Conservation (phyloP, 2,113 vertebrate species). For the Indri indri region DNA sequence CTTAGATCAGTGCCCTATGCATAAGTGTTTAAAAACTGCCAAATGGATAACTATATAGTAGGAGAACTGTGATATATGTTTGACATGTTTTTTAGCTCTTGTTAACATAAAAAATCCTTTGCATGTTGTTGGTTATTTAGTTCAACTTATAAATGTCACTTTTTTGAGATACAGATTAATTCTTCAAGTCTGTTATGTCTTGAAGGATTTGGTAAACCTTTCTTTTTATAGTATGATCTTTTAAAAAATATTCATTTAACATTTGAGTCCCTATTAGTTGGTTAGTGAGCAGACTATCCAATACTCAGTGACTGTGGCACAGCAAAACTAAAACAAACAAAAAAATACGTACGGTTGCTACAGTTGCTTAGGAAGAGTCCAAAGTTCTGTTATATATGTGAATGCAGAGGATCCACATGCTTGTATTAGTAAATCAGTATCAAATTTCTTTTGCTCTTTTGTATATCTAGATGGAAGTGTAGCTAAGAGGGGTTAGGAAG, state of each 20-base stretch:
- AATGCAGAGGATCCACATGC: not conserved
- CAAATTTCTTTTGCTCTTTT: not conserved
- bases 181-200: not conserved
- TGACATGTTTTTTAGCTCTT: constrained; percentile 29
- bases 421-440: not conserved
- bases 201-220: not conserved
- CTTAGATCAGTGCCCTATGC: not conserved
- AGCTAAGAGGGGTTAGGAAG: not conserved
- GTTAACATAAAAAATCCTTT: constrained; percentile 12
- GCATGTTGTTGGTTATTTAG: not conserved
- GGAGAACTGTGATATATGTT: not conserved
- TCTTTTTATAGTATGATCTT: not conserved
- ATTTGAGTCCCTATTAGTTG: not conserved
- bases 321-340: not conserved
- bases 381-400: not conserved
- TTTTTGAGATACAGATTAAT: not conserved
- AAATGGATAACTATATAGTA: not conserved
- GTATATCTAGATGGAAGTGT: not conserved
- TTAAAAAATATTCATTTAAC: not conserved
- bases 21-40: not conserved
- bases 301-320: not conserved
- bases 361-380: not conserved
- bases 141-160: not conserved
- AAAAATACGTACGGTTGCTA: not conserved
- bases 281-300: not conserved